A percentile compares a stretch with the other conserved stretches of the same genome.
Evolutionary conservation across 2,888 invertebrate genomes (phyloP).

Genomic region (Dusona sp.): DNA sequence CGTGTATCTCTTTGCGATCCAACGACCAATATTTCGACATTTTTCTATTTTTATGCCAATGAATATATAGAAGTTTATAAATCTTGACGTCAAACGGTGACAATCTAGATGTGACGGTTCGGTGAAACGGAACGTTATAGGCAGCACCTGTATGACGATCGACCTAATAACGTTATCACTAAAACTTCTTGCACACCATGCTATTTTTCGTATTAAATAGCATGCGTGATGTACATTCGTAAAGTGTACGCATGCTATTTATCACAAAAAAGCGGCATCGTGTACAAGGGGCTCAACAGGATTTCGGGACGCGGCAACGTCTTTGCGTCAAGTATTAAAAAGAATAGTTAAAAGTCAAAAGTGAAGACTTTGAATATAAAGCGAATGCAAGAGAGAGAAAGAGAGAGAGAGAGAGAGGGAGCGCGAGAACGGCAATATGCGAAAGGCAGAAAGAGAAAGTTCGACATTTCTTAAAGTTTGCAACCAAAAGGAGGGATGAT

Average conservation of each 20-base stretch:
- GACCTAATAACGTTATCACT: neutral
- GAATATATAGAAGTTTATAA: neutral
- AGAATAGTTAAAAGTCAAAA: neutral
- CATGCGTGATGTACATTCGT: too few species aligned
- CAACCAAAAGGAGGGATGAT: conserved; percentile 21
- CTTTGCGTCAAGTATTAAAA: neutral
- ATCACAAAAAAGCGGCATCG: too few species aligned
- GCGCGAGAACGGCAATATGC: neutral
- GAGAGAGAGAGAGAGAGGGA: conserved; percentile 4
- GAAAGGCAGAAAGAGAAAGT: conserved; percentile 9
- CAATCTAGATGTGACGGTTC: neutral
- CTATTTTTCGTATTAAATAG: too few species aligned
- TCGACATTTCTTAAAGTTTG: conserved; percentile 37
- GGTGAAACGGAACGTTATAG: too few species aligned
- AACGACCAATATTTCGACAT: neutral
- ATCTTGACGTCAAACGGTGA: neutral
- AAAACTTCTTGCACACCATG: too few species aligned
- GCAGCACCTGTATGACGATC: too few species aligned
- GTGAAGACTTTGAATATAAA: conserved; percentile 42
- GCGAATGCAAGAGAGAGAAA: neutral
- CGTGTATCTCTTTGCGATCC: neutral
- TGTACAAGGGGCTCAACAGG: too few species aligned
- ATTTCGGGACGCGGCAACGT: neutral
- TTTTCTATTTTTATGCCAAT: conserved; percentile 21
- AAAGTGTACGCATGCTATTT: too few species aligned